These are phyloP conservation scores for Macrostomum lignano DNA, from an alignment of 1,140 invertebrate genomes.

Conservation along the genomic window DNA sequence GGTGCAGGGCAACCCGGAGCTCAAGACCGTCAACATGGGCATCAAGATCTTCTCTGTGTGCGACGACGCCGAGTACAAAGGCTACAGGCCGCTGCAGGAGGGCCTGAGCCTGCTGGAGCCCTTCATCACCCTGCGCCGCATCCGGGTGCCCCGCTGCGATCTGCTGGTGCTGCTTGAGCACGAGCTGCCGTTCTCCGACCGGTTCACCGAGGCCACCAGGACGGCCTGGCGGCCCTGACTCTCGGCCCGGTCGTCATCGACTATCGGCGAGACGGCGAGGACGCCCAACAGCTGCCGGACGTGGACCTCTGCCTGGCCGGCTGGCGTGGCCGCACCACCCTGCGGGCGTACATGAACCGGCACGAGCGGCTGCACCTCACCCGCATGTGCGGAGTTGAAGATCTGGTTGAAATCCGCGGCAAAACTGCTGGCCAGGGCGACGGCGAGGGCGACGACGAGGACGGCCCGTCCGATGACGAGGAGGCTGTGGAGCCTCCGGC, in stretches of 20 bases:
- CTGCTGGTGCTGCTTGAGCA: not conserved
- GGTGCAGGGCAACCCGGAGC: not conserved
- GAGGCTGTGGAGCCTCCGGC: too few relatives aligned
- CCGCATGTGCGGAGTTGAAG: constrained; percentile 4
- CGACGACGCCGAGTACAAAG: constrained; percentile 1
- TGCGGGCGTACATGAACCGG: constrained; percentile 1
- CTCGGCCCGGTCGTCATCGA: constrained; percentile 3
- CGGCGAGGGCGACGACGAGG: too few relatives aligned
- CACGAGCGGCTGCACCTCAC: constrained; percentile 3
- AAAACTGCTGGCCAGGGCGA: too few relatives aligned
- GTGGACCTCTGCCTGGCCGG: constrained; percentile 1
- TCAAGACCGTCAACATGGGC: constrained; percentile 4
- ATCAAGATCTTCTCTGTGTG: not conserved
- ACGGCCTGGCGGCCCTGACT: not conserved
- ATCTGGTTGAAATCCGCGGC: too few relatives aligned
- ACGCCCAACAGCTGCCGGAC: not conserved
- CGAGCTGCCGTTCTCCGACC: not conserved
- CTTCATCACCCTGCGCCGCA: not conserved
- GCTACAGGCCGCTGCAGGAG: constrained; percentile 3
- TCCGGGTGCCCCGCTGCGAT: not conserved
- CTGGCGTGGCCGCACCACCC: not conserved
- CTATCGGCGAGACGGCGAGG: not conserved
- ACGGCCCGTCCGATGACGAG: too few relatives aligned
- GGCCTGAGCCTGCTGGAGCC: not conserved
- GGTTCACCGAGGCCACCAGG: not conserved